Base-by-base conservation (phyloP, 2,797 vertebrate species). In the Pseudochirops corinnae region DNA sequence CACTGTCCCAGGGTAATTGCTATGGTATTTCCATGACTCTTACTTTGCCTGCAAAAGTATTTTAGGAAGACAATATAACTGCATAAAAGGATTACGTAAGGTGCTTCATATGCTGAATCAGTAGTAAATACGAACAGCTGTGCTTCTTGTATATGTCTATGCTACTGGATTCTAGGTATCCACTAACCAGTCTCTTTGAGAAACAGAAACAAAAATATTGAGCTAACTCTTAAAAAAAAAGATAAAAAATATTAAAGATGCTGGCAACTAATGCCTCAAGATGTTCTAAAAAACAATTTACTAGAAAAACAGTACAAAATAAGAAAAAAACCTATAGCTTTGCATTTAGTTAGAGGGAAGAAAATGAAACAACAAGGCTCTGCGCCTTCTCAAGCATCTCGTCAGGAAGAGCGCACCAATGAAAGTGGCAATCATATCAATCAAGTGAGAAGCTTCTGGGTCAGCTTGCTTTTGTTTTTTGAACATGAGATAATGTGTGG, bases 181-280 rank as follows among this genome's bases (percentile, higher is more conserved):
- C 9, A 50, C 39, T 50, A 87, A 50, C 39, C 39, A 74, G 39
- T 93, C 93, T 96, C 87, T 94, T 87, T 92, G 92, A 92, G 21
- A 24, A 87, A 87, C 0, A 24, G 7, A 95, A 97, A 74, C 28
- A 87, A 94, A 92, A 93, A 74, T 18, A 31, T 90, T 92, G 93
- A 26, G 91, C 90, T 95, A 90, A 90, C 82, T 95, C 94, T 87
- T 92, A 91, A 94, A 94, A 95, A 95, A 58, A 58, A 18, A 94
- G 58, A 93, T 93, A 92, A 55, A 87, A 57, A 93, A 93, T 10
- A 91, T 52, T n/a, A 95, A 52, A 95, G 39, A 93, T 31, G n/a
- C 3, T 90, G 39, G 21, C 24, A 46, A 87, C 74, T 87, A 16
- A 94, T 56, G 55, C 33, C 56, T 93, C 29, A 14, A 87, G 39